These are phyloP conservation scores for Lagocephalus sceleratus DNA, from an alignment of 2,797 vertebrate species.

Conservation along the genomic window DNA sequence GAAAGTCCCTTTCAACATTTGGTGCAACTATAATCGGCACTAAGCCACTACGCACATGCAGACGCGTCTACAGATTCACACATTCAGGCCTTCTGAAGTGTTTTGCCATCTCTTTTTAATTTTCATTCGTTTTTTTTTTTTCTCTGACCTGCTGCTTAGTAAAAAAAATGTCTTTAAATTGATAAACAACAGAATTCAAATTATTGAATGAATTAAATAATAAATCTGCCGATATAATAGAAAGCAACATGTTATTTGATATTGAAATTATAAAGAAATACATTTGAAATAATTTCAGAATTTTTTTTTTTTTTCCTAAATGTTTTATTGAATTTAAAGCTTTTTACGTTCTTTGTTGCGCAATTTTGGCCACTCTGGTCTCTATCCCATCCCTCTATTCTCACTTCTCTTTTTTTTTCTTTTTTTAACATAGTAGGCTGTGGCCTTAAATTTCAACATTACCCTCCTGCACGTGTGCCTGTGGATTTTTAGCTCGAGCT, in stretches of 20 bases:
- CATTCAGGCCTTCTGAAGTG: conserved; percentile 65
- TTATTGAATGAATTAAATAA: background rate
- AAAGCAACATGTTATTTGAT: background rate
- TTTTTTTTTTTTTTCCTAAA: conserved; percentile 2
- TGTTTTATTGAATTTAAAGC: conserved; percentile 18
- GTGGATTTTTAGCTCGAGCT: background rate
- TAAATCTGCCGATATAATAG: background rate
- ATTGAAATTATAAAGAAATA: background rate
- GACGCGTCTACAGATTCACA: conserved; percentile 71
- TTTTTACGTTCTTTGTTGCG: conserved; percentile 26
- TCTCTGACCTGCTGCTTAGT: conserved; percentile 33
- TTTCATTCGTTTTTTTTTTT: conserved; percentile 2
- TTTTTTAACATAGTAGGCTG: conserved; percentile 21
- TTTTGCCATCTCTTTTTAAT: conserved; percentile 56
- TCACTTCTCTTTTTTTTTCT: conserved; percentile 48
- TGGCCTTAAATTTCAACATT: conserved; percentile 41
- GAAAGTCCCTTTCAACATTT: conserved; percentile 76
- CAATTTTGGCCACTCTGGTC: conserved; percentile 15
- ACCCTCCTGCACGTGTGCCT: background rate
- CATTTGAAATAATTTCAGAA: background rate
- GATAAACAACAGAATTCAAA: conserved; percentile 3
- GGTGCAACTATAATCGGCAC: conserved; percentile 75
- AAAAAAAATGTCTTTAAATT: conserved; percentile 41
- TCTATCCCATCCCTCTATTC: conserved; percentile 13
- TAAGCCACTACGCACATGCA: conserved; percentile 70